Conservation (phyloP, 2,888 invertebrate genomes). For the Cabera pusaria region DNA sequence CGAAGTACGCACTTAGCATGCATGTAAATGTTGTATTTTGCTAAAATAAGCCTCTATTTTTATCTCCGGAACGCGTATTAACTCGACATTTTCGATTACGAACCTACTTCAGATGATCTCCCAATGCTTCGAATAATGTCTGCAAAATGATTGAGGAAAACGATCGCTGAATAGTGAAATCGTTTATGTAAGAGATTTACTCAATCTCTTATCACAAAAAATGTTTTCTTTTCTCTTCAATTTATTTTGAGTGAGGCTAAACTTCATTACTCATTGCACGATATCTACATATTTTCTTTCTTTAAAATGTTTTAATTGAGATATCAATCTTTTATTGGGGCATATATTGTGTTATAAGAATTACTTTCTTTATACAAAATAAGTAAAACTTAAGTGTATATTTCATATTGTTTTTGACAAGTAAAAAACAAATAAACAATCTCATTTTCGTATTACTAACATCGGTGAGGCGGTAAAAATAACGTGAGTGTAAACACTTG, state of each 20-base stretch:
- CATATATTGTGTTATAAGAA: too few species aligned
- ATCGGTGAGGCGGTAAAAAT: too few species aligned
- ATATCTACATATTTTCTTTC: too few species aligned
- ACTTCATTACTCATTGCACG: too few species aligned
- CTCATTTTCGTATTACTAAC: too few species aligned
- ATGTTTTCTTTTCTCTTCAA: slow-evolving; percentile 12
- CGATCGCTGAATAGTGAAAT: slow-evolving; percentile 38
- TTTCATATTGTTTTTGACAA: too few species aligned
- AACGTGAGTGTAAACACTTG: slow-evolving; percentile 24
- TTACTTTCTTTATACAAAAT: too few species aligned
- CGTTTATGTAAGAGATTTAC: slow-evolving; percentile 33
- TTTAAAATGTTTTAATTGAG: too few species aligned
- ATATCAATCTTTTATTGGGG: too few species aligned
- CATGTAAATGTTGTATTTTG: slow-evolving; percentile 45
- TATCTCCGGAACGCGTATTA: slow-evolving; percentile 55
- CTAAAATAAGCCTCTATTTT: slow-evolving; percentile 64
- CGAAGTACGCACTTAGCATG: slow-evolving; percentile 47
- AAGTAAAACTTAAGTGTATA: too few species aligned
- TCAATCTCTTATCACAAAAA: slow-evolving; percentile 24
- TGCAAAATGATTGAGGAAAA: slow-evolving; percentile 37
- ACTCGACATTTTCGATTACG: slow-evolving; percentile 51
- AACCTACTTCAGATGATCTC: slow-evolving; percentile 38
- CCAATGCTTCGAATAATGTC: slow-evolving; percentile 40
- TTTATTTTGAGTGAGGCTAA: slow-evolving; percentile 19
- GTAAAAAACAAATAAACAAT: too few species aligned